Percentiles rank a stretch among this genome's conserved stretches.
Evolutionary conservation across 1,140 invertebrate species (phyloP).

Genomic region (Bradynema listronoti): DNA sequence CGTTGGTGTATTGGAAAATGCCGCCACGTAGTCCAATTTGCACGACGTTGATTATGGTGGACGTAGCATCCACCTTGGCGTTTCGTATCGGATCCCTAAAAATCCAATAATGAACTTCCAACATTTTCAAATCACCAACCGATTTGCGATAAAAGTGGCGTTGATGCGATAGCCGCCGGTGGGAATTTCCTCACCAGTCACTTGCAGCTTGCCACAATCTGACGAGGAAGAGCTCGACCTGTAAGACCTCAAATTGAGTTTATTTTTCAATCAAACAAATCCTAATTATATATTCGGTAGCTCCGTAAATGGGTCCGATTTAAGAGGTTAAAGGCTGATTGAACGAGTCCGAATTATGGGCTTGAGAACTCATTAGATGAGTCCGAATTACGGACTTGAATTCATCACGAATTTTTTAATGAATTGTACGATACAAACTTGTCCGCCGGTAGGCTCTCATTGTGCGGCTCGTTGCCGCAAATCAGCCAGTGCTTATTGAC

Average conservation of each 20-base stretch:
- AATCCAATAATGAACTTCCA: slow-evolving; percentile 13
- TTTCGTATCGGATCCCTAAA: slow-evolving; percentile 54
- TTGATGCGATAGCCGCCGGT: slow-evolving; percentile 50
- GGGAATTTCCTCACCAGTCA: slow-evolving; percentile 51
- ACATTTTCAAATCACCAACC: slow-evolving; percentile 25
- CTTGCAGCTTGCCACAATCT: slow-evolving; percentile 54
- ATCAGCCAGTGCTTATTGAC: slow-evolving; percentile 55
- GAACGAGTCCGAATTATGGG: too few species aligned
- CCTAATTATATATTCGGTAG: too few species aligned
- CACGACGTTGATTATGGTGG: slow-evolving; percentile 50
- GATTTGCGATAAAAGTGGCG: slow-evolving; percentile 53
- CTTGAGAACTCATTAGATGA: too few species aligned
- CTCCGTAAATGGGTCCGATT: too few species aligned
- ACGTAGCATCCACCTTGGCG: slow-evolving; percentile 55
- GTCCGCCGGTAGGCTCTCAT: not conserved
- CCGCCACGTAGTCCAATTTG: slow-evolving; percentile 55
- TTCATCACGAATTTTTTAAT: too few species aligned
- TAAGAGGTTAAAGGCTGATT: too few species aligned
- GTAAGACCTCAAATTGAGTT: not conserved
- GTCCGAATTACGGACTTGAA: too few species aligned
- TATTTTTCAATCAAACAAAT: too few species aligned
- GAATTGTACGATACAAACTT: not conserved
- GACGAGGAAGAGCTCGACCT: slow-evolving; percentile 1
- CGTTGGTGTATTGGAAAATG: slow-evolving; percentile 56
- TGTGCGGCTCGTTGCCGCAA: slow-evolving; percentile 38